phyloP scores from a whole-genome alignment of 2,113 vertebrate species.

The Cichladusa arquata region DNA sequence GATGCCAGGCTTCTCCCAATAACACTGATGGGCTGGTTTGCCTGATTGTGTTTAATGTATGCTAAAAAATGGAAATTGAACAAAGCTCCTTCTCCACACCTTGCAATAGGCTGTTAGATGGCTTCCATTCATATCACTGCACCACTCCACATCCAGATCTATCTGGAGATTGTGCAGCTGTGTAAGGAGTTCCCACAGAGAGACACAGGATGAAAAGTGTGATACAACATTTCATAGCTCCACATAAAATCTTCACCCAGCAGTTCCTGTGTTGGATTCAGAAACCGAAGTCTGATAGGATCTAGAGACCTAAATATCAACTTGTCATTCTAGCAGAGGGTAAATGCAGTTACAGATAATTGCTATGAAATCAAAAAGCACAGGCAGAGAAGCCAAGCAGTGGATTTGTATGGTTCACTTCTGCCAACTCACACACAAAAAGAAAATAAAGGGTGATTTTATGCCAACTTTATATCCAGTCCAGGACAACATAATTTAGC shows the following conservation, averaged over 20 bases:
- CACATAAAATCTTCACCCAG: not conserved
- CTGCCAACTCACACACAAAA: not conserved
- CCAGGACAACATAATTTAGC: not conserved
- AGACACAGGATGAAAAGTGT: not conserved
- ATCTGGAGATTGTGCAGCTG: not conserved
- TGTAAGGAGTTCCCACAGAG: not conserved
- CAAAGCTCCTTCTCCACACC: not conserved
- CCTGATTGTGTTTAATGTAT: slow-evolving; percentile 3
- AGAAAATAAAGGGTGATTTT: not conserved
- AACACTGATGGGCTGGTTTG: not conserved
- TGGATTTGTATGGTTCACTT: not conserved
- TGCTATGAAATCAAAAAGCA: not conserved
- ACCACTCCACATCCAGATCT: not conserved
- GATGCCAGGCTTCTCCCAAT: not conserved
- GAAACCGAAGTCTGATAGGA: not conserved
- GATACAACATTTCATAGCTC: not conserved
- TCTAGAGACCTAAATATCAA: not conserved
- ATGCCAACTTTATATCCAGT: not conserved
- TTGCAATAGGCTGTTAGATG: not conserved
- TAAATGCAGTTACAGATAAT: not conserved
- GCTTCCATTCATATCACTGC: rapidly evolving
- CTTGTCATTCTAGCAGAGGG: not conserved
- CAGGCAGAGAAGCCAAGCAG: not conserved
- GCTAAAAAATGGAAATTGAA: slow-evolving; percentile 41
- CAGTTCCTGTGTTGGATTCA: not conserved